phyloP scores from a whole-genome alignment of 2,888 invertebrate genomes.

The Tuberolachnus salignus region DNA sequence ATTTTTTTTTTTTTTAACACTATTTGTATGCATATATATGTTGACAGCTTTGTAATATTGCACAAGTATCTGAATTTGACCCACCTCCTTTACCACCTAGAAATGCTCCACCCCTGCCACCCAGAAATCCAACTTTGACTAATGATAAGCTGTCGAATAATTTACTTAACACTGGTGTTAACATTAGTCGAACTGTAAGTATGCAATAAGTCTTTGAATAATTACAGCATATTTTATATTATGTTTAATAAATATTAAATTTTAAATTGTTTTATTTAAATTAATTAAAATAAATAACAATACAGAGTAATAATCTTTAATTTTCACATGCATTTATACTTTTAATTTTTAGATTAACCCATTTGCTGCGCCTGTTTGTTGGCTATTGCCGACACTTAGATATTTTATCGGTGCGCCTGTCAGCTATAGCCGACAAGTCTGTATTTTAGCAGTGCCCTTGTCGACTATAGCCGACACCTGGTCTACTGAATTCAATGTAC shows the following conservation, averaged over 20 bases:
- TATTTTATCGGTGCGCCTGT: no score
- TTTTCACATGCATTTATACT: no score
- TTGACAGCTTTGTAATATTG: conserved; percentile 55
- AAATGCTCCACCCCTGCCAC: conserved; percentile 49
- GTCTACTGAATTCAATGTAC: no score
- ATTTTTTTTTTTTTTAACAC: conserved; percentile 37
- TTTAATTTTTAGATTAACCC: no score
- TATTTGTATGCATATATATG: conserved; percentile 49
- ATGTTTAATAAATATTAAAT: not conserved
- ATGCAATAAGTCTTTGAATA: conserved; percentile 18
- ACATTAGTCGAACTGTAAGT: conserved; percentile 53
- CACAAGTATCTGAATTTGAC: conserved; percentile 31
- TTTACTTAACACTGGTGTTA: conserved; percentile 51
- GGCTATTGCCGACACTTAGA: no score
- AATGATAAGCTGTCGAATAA: conserved; percentile 51
- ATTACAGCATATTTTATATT: not conserved
- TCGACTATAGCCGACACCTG: no score
- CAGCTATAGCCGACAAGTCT: no score
- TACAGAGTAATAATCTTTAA: no score
- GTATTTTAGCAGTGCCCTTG: no score
- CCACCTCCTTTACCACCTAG: conserved; percentile 50
- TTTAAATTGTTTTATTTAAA: no score
- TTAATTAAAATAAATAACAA: no score
- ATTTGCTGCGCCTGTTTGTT: no score
- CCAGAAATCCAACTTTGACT: conserved; percentile 52